phyloP scores from a whole-genome alignment of 2,113 vertebrate genomes.

The Upupa epops region DNA sequence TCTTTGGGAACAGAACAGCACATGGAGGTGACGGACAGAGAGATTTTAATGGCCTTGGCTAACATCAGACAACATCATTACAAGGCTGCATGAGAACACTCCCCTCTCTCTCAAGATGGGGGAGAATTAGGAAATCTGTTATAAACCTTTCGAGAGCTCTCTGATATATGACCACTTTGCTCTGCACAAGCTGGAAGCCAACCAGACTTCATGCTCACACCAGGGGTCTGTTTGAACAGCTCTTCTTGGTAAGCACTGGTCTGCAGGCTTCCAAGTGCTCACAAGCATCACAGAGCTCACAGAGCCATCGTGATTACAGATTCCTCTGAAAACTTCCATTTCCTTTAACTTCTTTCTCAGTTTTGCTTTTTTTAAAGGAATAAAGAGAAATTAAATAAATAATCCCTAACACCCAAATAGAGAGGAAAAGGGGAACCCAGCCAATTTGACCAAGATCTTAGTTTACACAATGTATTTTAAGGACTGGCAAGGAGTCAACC shows the following conservation, averaged over 20 bases:
- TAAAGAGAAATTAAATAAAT: conserved; percentile 14
- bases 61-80: not conserved
- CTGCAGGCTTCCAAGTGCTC: conserved; percentile 30
- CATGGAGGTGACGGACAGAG: not conserved
- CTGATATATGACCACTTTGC: conserved; percentile 40
- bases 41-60: not conserved
- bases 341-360: not conserved
- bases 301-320: not conserved
- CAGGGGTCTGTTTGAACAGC: conserved; percentile 55
- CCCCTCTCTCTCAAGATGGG: conserved; percentile 33
- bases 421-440: conserved; percentile 12
- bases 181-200: conserved; percentile 40
- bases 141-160: conserved; percentile 60
- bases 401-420: not conserved
- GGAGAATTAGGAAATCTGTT: conserved; percentile 59
- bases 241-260: conserved; percentile 54
- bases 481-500: conserved; percentile 9
- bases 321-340: conserved; percentile 4
- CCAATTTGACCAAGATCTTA: conserved; percentile 14
- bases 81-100: not conserved
- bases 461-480: conserved; percentile 51
- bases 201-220: conserved; percentile 57
- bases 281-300: conserved; percentile 3
- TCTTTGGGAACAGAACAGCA: not conserved
- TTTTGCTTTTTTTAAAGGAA: conserved; percentile 10